These are phyloP conservation scores for Lamellibrachia luymesi DNA, from an alignment of 1,140 invertebrate species.

Conservation along the genomic window DNA sequence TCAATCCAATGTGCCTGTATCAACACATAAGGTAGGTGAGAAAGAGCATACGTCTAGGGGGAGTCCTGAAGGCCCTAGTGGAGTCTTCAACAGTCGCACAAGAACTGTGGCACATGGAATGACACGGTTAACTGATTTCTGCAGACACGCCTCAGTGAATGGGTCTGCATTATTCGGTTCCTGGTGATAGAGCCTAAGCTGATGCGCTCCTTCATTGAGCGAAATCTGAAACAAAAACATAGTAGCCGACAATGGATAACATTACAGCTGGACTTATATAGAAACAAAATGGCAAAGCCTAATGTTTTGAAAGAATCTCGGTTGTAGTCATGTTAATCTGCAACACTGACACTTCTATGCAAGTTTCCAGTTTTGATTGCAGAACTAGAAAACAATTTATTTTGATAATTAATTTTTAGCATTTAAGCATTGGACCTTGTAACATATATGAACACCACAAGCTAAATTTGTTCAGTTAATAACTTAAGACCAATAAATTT, in stretches of 20 bases:
- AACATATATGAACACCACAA: neutral
- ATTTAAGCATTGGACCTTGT: neutral
- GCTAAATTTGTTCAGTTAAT: neutral
- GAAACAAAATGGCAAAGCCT: neutral
- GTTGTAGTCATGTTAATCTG: neutral
- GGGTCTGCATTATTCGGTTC: constrained; percentile 51
- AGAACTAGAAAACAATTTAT: neutral
- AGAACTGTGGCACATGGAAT: constrained; percentile 51
- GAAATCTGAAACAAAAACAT: constrained; percentile 40
- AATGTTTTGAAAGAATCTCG: neutral
- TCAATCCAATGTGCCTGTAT: too few relatives aligned
- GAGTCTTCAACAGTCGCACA: constrained; percentile 46
- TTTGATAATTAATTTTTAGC: neutral
- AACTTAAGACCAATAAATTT: neutral
- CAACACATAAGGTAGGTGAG: neutral
- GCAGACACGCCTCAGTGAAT: constrained; percentile 40
- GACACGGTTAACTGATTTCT: constrained; percentile 38
- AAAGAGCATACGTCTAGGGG: constrained; percentile 41
- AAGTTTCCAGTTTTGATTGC: neutral
- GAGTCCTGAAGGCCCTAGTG: constrained; percentile 43
- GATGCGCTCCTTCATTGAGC: constrained; percentile 54
- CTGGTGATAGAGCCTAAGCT: constrained; percentile 46
- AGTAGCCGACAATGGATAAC: neutral
- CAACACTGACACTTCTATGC: neutral
- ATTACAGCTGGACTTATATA: neutral